A percentile compares a stretch with the other conserved stretches of the same genome.
Conservation (phyloP, 1,140 invertebrate genomes). For the Bombus soroeensis region DNA sequence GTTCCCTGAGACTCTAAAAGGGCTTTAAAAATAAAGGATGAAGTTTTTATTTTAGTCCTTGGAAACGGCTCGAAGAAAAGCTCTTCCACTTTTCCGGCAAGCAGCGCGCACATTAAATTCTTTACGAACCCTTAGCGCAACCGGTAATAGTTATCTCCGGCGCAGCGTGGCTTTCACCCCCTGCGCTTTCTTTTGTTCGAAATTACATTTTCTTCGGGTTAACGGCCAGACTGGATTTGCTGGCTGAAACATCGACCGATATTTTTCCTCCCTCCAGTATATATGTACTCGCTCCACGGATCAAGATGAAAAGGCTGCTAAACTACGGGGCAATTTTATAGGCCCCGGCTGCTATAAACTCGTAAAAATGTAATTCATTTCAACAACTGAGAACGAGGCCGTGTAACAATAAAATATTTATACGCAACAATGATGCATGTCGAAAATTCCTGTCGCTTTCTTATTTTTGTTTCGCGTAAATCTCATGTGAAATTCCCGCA, state of each 20-base stretch:
- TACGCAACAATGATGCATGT: background rate
- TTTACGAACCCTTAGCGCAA: slow-evolving; percentile 28
- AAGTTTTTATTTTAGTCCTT: background rate
- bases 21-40: background rate
- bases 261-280: background rate
- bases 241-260: background rate
- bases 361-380: slow-evolving; percentile 30
- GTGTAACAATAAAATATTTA: slow-evolving; percentile 36
- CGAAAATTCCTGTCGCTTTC: background rate
- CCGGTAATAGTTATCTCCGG: slow-evolving; percentile 31
- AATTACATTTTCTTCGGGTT: slow-evolving; percentile 4
- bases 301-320: background rate
- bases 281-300: background rate
- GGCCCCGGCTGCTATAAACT: background rate
- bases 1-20: background rate
- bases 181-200: slow-evolving; percentile 8
- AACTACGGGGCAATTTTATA: slow-evolving; percentile 24
- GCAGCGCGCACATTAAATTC: slow-evolving; percentile 20
- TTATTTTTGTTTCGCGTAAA: background rate
- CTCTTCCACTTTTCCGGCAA: background rate
- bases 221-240: slow-evolving; percentile 7
- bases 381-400: background rate
- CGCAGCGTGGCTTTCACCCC: background rate
- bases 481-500: too few relatives aligned
- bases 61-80: background rate